Conservation (phyloP, 2,888 invertebrate genomes). For the Cantharis rustica region DNA sequence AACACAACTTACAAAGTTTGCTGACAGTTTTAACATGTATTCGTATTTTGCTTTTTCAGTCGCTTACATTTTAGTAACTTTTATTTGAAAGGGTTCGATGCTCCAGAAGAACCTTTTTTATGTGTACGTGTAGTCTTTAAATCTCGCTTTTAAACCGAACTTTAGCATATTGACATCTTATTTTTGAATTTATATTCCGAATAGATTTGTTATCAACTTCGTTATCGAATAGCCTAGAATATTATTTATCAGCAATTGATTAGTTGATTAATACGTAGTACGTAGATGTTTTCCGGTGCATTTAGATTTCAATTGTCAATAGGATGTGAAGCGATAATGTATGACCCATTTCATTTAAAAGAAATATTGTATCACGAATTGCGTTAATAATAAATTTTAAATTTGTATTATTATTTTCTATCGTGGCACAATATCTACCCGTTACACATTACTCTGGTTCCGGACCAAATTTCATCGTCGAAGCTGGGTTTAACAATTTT, state of each 20-base stretch:
- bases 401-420: background rate
- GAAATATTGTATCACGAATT: background rate
- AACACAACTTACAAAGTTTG: background rate
- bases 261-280: background rate
- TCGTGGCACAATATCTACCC: background rate
- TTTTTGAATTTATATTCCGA: background rate
- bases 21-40: background rate
- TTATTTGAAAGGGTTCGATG: background rate
- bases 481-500: background rate
- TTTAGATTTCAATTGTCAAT: background rate
- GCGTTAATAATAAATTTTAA: background rate
- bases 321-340: background rate
- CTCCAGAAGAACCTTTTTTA: background rate
- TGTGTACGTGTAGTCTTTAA: background rate
- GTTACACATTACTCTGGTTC: background rate
- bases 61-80: background rate
- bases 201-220: background rate
- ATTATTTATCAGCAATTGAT: background rate
- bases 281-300: background rate
- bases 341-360: background rate
- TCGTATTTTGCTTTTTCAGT: background rate
- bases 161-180: background rate
- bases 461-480: background rate
- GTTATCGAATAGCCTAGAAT: background rate
- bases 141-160: background rate